phyloP scores from a whole-genome alignment of 2,113 vertebrate genomes.

The Malurus elegans region DNA sequence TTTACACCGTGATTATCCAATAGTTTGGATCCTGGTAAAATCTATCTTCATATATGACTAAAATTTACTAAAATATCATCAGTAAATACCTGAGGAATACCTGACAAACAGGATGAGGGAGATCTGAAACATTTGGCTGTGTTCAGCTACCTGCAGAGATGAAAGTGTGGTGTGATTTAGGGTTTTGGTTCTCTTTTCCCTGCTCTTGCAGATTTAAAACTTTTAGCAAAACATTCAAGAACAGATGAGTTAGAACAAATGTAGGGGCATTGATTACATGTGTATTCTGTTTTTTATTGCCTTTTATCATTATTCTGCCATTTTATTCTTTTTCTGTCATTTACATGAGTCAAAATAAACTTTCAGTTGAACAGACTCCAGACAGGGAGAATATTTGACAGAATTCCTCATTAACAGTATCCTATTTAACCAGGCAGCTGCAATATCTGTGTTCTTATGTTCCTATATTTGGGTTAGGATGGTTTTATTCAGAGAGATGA shows the following conservation, averaged over 20 bases:
- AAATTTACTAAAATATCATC: background rate
- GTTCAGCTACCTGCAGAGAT: background rate
- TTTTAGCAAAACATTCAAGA: background rate
- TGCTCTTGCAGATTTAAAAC: background rate
- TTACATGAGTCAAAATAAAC: accelerated
- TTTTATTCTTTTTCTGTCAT: background rate
- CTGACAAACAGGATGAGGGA: background rate
- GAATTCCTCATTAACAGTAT: background rate
- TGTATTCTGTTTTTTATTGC: background rate
- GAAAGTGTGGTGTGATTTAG: too few species aligned
- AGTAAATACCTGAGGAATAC: background rate
- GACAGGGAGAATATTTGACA: background rate
- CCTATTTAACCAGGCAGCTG: background rate
- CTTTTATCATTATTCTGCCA: accelerated
- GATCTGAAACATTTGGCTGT: background rate
- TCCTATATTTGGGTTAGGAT: background rate
- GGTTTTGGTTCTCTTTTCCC: background rate
- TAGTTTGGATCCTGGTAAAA: background rate
- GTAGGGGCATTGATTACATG: background rate
- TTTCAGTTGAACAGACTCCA: background rate
- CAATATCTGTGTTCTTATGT: background rate
- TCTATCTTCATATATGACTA: background rate
- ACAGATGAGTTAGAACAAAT: background rate
- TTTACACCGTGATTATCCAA: background rate
- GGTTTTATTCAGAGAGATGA: background rate